phyloP scores from a whole-genome alignment of 2,113 vertebrate genomes.

The Strigops habroptila region DNA sequence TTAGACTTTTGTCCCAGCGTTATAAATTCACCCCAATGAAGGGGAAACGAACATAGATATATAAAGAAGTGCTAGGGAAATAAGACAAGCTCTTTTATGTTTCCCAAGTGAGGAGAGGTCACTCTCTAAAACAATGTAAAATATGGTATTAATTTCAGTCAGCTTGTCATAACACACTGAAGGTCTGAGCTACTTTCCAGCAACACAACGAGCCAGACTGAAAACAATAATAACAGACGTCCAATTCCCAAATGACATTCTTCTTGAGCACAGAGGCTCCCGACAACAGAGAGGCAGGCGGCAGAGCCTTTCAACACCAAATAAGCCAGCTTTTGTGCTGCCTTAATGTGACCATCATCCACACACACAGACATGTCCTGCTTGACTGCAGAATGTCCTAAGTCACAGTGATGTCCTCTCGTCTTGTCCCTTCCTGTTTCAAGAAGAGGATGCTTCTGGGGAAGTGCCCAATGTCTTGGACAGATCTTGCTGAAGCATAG shows the following conservation, averaged over 20 bases:
- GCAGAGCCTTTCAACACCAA: not conserved
- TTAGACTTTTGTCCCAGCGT: not conserved
- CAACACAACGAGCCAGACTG: not conserved
- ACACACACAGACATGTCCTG: accelerated
- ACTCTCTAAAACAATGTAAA: constrained; percentile 39
- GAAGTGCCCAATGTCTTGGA: not conserved
- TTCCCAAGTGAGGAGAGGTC: constrained; percentile 28
- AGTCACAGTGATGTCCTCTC: not conserved
- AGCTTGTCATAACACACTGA: not conserved
- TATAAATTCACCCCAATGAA: not conserved
- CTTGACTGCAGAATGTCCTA: not conserved
- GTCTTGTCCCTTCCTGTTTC: not conserved
- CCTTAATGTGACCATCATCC: not conserved
- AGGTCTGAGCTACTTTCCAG: constrained; percentile 32
- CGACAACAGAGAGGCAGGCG: not conserved
- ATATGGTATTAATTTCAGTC: constrained; percentile 33
- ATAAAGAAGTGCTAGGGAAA: constrained; percentile 10
- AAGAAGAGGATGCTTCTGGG: not conserved
- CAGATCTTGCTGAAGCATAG: not conserved
- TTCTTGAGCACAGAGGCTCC: not conserved
- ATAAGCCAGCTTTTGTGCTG: not conserved
- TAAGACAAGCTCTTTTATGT: constrained; percentile 3
- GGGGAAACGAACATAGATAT: constrained; percentile 1
- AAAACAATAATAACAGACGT: not conserved
- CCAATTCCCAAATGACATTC: not conserved